Evolutionary conservation across 2,113 vertebrate species (phyloP).

Genomic region (Pelmatolapia mariae): DNA sequence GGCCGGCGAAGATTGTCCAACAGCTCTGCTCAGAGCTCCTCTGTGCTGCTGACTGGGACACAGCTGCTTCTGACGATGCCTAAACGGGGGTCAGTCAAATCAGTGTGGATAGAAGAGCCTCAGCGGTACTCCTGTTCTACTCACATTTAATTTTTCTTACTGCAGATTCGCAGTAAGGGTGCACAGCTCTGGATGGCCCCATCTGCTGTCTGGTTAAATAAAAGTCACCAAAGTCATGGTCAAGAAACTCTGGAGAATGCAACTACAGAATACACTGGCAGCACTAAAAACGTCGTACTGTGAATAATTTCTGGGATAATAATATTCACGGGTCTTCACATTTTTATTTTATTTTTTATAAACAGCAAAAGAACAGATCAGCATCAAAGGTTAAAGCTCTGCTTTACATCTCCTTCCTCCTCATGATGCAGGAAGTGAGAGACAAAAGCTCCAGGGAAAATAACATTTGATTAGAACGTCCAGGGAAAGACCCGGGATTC

Average conservation of each 20-base stretch:
- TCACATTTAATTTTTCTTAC: neutral
- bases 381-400: slow-evolving; percentile 29
- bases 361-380: slow-evolving; percentile 2
- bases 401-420: neutral
- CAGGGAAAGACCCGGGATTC: neutral
- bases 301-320: neutral
- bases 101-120: neutral
- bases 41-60: neutral
- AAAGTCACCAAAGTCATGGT: neutral
- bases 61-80: neutral
- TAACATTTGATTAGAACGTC: slow-evolving; percentile 38
- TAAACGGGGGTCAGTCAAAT: neutral
- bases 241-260: neutral
- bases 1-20: neutral
- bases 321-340: neutral
- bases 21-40: neutral
- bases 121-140: neutral
- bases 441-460: neutral
- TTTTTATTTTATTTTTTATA: neutral
- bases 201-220: neutral
- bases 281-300: neutral
- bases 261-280: neutral
- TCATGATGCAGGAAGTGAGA: neutral
- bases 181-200: neutral
- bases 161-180: neutral